Conservation (phyloP, 2,888 invertebrate species). For the Sarcophaga subvicina region DNA sequence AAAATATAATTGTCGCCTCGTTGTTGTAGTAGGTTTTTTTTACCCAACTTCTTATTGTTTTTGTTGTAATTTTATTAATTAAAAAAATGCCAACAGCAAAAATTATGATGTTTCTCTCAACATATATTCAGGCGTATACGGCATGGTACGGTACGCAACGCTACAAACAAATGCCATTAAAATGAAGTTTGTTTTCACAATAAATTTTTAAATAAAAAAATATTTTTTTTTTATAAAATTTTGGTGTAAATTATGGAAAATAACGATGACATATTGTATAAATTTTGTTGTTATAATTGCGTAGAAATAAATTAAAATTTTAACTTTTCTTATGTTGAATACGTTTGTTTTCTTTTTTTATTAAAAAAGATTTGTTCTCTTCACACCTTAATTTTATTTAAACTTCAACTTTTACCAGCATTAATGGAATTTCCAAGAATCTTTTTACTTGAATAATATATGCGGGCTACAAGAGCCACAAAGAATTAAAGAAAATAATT, state of each 20-base stretch:
- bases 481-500: too few species aligned
- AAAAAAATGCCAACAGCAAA: conserved; percentile 66
- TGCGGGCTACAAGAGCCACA: too few species aligned
- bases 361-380: too few species aligned
- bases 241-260: conserved; percentile 44
- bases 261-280: conserved; percentile 50
- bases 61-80: conserved; percentile 70
- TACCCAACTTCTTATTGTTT: conserved; percentile 17
- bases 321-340: not conserved
- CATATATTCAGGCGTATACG: conserved; percentile 18
- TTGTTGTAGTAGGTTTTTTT: conserved; percentile 31
- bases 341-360: too few species aligned
- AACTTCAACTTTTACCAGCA: too few species aligned
- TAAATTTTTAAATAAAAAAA: conserved; percentile 13
- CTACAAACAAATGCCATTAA: conserved; percentile 41
- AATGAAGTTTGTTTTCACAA: conserved; percentile 37
- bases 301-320: conserved; percentile 56
- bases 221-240: conserved; percentile 2
- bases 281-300: conserved; percentile 56
- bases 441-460: too few species aligned
- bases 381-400: too few species aligned
- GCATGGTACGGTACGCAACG: not conserved
- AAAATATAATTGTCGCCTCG: conserved; percentile 71
- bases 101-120: conserved; percentile 56
- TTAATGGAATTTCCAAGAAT: too few species aligned